phyloP scores from a whole-genome alignment of 2,797 vertebrate genomes.

The Thalassophryne amazonica region DNA sequence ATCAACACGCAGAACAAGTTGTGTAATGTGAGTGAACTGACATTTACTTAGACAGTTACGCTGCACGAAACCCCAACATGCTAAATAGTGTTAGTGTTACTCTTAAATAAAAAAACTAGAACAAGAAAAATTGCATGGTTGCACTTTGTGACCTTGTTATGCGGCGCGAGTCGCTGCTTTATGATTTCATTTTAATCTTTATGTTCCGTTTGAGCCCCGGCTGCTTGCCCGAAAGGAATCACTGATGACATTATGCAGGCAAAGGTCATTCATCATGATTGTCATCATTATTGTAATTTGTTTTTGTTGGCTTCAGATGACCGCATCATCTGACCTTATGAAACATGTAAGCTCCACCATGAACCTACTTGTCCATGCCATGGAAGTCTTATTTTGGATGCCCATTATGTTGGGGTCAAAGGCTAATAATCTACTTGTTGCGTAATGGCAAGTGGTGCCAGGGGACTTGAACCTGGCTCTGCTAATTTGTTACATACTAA shows the following conservation, averaged over 20 bases:
- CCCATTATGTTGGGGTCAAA: conserved; percentile 20
- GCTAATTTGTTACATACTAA: conserved; percentile 77
- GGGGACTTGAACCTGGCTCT: conserved; percentile 52
- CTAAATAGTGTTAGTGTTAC: background rate
- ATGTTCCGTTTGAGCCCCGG: conserved; percentile 52
- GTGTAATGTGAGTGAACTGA: conserved; percentile 27
- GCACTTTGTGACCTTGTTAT: conserved; percentile 1
- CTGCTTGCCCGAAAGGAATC: conserved; percentile 19
- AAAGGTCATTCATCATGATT: conserved; percentile 6
- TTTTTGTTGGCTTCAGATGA: conserved; percentile 15
- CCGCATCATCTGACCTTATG: conserved; percentile 52
- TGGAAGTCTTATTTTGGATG: conserved; percentile 33
- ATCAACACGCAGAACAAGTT: background rate
- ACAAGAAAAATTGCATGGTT: too few relatives aligned
- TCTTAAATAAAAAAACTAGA: too few relatives aligned
- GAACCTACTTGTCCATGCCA: conserved; percentile 58
- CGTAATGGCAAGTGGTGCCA: conserved; percentile 47
- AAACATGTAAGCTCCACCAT: conserved; percentile 43
- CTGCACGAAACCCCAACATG: conserved; percentile 14
- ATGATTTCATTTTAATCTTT: conserved; percentile 53
- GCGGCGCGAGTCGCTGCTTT: conserved; percentile 24
- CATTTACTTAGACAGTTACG: conserved; percentile 1
- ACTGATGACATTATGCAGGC: conserved; percentile 4
- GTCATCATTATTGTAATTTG: conserved; percentile 4
- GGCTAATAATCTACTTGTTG: conserved; percentile 41